Evolutionary conservation across 1,140 invertebrate genomes (phyloP).

Genomic region (Cylas formicarius): DNA sequence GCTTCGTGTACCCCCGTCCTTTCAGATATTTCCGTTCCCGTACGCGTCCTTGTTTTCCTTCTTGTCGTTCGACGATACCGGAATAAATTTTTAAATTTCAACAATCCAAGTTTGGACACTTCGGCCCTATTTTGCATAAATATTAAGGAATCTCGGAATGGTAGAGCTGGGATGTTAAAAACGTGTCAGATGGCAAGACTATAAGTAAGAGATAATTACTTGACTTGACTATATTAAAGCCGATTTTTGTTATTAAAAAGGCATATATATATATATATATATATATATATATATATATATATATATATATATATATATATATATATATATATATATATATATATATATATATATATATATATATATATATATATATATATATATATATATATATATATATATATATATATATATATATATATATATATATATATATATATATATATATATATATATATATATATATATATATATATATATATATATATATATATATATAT

Average conservation of each 20-base stretch:
- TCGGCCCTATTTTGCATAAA: too few relatives aligned
- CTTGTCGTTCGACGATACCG: too few relatives aligned
- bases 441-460: constrained; percentile 12
- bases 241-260: constrained; percentile 5
- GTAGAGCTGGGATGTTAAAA: too few relatives aligned
- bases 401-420: constrained; percentile 11
- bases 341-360: constrained; percentile 12
- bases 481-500: constrained; percentile 10
- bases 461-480: constrained; percentile 6
- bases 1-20: too few relatives aligned
- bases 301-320: constrained; percentile 11
- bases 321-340: constrained; percentile 11
- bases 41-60: too few relatives aligned
- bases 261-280: constrained; percentile 4
- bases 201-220: too few relatives aligned
- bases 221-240: too few relatives aligned
- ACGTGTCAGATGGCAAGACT: too few relatives aligned
- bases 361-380: constrained; percentile 11
- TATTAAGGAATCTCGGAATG: too few relatives aligned
- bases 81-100: too few relatives aligned
- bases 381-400: constrained; percentile 8
- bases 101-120: too few relatives aligned
- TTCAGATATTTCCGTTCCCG: too few relatives aligned
- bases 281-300: constrained; percentile 9
- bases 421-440: constrained; percentile 12